A percentile compares a stretch with the other conserved stretches of the same genome.
These are phyloP conservation scores for Kobus ellipsiprymnus DNA, from an alignment of 2,113 vertebrate genomes.

Conservation along the genomic window DNA sequence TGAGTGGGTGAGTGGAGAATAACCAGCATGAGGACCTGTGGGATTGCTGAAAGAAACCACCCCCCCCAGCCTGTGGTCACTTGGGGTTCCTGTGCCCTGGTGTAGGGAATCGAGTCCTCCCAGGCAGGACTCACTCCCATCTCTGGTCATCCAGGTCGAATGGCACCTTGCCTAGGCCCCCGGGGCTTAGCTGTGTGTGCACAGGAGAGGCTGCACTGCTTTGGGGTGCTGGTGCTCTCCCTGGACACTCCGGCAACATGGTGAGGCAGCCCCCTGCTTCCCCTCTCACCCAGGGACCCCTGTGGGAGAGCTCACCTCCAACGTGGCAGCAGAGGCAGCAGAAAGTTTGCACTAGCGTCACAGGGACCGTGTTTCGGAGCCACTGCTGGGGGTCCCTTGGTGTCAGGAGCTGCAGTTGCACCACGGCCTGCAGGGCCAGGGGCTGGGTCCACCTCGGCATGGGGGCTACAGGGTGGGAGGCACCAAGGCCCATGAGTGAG, in stretches of 20 bases:
- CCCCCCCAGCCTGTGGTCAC: neutral
- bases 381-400: neutral
- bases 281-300: neutral
- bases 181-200: neutral
- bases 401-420: neutral
- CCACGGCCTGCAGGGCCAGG: accelerated
- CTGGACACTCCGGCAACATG: neutral
- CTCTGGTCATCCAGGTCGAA: accelerated
- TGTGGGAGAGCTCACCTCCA: neutral
- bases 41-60: neutral
- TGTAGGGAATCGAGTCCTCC: neutral
- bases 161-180: accelerated
- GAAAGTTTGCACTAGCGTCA: neutral
- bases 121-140: neutral
- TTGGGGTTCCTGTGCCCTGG: accelerated
- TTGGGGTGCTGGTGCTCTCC: neutral
- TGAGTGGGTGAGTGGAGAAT: too few species aligned
- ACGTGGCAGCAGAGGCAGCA: accelerated
- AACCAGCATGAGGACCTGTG: neutral
- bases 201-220: neutral
- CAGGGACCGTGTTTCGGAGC: neutral
- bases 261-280: neutral
- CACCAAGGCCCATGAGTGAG: accelerated
- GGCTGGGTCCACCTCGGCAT: accelerated
- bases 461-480: neutral